phyloP scores from a whole-genome alignment of 2,797 vertebrate species.

The Lerista edwardsae region DNA sequence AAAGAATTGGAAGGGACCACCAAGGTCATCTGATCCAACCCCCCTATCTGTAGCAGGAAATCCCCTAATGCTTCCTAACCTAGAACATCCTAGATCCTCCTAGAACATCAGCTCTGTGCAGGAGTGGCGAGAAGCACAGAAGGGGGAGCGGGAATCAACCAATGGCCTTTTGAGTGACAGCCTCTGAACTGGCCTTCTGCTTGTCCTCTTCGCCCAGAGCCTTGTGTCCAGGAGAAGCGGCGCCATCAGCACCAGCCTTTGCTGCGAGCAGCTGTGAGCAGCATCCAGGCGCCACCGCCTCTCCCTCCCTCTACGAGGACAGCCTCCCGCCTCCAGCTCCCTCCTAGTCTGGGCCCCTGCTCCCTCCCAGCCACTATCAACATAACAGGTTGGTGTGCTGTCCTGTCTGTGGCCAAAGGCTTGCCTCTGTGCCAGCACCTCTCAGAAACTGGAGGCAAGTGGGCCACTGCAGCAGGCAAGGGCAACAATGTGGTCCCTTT shows the following conservation, averaged over 20 bases:
- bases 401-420: neutral
- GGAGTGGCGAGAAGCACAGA: neutral
- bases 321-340: slow-evolving; percentile 74
- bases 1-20: no score
- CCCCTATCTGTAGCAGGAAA: no score
- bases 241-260: slow-evolving; percentile 82
- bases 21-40: no score
- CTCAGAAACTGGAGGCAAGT: neutral
- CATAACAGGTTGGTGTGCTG: slow-evolving; percentile 87
- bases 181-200: slow-evolving; percentile 27
- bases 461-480: no score
- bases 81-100: no score
- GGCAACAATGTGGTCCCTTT: no score
- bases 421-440: neutral
- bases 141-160: neutral
- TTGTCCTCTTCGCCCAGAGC: slow-evolving; percentile 57
- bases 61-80: no score
- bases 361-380: slow-evolving; percentile 81
- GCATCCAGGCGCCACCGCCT: slow-evolving; percentile 64
- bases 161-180: neutral
- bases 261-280: slow-evolving; percentile 74
- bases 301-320: slow-evolving; percentile 65
- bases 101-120: no score
- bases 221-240: slow-evolving; percentile 85
- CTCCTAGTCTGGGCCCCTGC: slow-evolving; percentile 75